Evolutionary conservation across 2,797 vertebrate species (phyloP), one percentile per base, ranked within the genome.

Genomic region (Channallabes apus): DNA sequence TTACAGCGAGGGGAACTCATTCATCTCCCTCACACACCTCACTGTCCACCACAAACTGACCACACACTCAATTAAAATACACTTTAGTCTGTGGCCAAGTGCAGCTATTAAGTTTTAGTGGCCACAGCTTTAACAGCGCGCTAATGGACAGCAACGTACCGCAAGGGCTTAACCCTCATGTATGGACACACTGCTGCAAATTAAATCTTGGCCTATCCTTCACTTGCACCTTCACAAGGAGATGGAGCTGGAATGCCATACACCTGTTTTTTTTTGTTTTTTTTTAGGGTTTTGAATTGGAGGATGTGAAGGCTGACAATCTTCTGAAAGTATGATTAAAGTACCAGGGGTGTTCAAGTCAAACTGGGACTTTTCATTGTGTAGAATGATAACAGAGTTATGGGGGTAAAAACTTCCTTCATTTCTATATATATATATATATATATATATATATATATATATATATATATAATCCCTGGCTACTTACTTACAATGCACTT

Each of bases 141-240:
- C 92, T 95, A 95, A 95, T 95, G 94, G 94, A 95, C 92, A 92
- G 90, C 91, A 92, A 91, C 90, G 89, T 93, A 92, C 93, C 91
- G 91, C 90, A 89, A 86, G 90, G 90, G 92, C 92, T 91, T 91
- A 90, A 90, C 93, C 91, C 91, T 94, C 91, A 94, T 94, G 78
- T 54, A 64, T 11, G 77, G 77, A 80, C 77, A 80, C 35, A 17
- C 35, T 46, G 77, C 59, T 80, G 77, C 7, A 7, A 38, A 17
- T 46, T 6, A 62, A 61, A 7, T 79, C 77, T n/a, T 62, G 77
- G 77, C 35, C 35, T n/a, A 4, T 41, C 58, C 77, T 62, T 17
- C 59, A 4, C 77, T 62, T 41, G 22, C 12, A n/a, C 12, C 58
- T 62, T 32, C 1, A 62, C 29, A 3, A 58, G 73, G 51, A 76